Evolutionary conservation across 2,888 invertebrate genomes (phyloP).

Genomic region (Xestia sexstrigata): DNA sequence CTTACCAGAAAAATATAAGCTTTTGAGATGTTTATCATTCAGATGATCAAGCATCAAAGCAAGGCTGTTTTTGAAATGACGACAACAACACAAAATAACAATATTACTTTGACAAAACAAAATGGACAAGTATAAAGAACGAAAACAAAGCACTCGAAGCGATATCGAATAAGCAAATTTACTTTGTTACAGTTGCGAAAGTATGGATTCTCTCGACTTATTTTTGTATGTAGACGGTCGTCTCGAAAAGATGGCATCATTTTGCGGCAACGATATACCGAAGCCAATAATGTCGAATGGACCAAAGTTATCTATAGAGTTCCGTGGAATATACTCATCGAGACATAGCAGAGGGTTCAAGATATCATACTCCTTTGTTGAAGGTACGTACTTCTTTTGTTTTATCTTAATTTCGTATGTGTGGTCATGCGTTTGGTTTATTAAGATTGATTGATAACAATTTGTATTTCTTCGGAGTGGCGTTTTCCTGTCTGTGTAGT

Average conservation of each 20-base stretch:
- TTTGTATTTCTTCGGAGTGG: constrained; percentile 18
- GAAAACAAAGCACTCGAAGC: constrained; percentile 60
- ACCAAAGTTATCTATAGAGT: constrained; percentile 95
- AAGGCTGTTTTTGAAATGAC: constrained; percentile 10
- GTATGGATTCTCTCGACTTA: constrained; percentile 94
- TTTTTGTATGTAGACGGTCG: constrained; percentile 96
- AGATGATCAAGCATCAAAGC: constrained; percentile 5
- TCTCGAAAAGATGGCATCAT: constrained; percentile 96
- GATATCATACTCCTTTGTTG: constrained; percentile 96
- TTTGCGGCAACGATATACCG: constrained; percentile 96
- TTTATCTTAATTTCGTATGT: constrained; percentile 64
- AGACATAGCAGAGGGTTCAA: constrained; percentile 96
- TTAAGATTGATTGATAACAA: constrained; percentile 53
- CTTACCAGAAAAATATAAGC: neutral
- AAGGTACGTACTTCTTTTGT: constrained; percentile 92
- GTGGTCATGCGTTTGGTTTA: constrained; percentile 58
- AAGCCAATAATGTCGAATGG: constrained; percentile 98
- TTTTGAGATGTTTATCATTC: neutral
- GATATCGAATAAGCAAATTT: constrained; percentile 68
- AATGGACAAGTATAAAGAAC: constrained; percentile 47
- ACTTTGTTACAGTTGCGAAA: constrained; percentile 93
- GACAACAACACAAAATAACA: constrained; percentile 18
- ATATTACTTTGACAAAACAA: constrained; percentile 42
- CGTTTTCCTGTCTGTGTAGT: neutral
- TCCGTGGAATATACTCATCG: constrained; percentile 94